Evolutionary conservation across 2,888 invertebrate species (phyloP).

Genomic region (Zelleria hepariella): DNA sequence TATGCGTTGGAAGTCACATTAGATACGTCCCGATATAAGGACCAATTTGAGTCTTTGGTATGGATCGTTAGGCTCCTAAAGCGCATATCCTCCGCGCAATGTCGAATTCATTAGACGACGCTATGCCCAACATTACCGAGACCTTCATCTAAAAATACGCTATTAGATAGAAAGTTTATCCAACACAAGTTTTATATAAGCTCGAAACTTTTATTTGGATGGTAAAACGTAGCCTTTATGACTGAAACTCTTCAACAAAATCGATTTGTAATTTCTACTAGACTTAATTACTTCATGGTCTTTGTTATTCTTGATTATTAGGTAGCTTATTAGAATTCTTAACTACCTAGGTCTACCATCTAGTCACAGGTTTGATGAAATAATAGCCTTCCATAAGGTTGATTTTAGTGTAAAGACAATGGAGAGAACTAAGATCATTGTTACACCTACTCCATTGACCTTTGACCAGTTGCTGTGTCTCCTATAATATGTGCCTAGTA

Average conservation of each 20-base stretch:
- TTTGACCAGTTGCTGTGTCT: conserved; percentile 16
- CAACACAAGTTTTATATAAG: neutral
- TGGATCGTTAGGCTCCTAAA: neutral
- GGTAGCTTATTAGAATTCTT: neutral
- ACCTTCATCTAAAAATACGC: conserved; percentile 64
- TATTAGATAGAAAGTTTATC: neutral
- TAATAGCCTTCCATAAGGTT: neutral
- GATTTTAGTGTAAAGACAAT: neutral
- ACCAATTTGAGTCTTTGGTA: neutral
- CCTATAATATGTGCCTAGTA: neutral
- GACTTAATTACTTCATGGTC: neutral
- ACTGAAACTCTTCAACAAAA: neutral
- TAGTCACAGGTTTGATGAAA: neutral
- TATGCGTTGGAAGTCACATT: conserved; percentile 17
- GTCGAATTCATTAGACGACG: conserved; percentile 33
- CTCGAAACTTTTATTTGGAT: neutral
- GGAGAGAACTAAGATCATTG: neutral
- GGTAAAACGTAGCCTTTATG: neutral
- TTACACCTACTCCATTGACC: conserved; percentile 13
- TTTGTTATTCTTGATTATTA: no score
- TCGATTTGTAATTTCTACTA: neutral
- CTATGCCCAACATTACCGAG: conserved; percentile 34
- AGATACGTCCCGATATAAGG: neutral
- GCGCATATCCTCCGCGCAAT: conserved; percentile 21
- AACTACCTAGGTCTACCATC: neutral